These are phyloP conservation scores for Limosa lapponica DNA, from an alignment of 2,797 vertebrate genomes.

Conservation along the genomic window DNA sequence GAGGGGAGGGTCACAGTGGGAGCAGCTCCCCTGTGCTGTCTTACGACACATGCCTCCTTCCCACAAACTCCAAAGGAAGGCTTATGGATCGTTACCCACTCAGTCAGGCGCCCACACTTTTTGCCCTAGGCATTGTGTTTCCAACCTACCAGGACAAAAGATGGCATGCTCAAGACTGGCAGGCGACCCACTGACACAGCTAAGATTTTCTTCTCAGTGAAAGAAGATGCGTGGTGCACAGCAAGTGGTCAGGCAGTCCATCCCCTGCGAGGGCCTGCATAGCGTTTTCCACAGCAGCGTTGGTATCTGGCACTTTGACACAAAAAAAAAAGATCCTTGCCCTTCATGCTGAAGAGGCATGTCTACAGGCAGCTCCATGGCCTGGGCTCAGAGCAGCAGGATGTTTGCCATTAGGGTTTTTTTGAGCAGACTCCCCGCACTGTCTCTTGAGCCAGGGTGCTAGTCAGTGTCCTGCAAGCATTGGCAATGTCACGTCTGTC, in stretches of 20 bases:
- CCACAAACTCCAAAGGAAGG: neutral
- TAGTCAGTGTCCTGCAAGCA: rapidly evolving
- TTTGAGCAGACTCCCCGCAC: neutral
- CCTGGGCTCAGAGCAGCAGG: rapidly evolving
- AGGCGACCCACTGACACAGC: neutral
- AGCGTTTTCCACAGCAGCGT: rapidly evolving
- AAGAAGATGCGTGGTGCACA: neutral
- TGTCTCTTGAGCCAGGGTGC: rapidly evolving
- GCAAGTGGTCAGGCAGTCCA: rapidly evolving
- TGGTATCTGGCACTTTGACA: neutral
- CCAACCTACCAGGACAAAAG: neutral
- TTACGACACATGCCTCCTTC: neutral
- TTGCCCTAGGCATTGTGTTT: neutral
- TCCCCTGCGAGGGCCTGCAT: rapidly evolving
- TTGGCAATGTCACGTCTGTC: rapidly evolving
- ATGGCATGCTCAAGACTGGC: neutral
- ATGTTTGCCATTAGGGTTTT: neutral
- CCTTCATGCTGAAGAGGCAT: neutral
- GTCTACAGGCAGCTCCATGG: neutral
- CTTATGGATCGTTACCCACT: neutral
- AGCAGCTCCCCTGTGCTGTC: neutral
- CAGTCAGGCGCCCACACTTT: neutral
- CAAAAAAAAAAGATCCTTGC: neutral
- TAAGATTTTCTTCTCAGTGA: neutral
- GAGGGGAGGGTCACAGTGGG: neutral